A percentile compares a stretch with the other conserved stretches of the same genome.
Conservation (phyloP, 2,888 invertebrate species). For the Eustalomyia histrio region DNA sequence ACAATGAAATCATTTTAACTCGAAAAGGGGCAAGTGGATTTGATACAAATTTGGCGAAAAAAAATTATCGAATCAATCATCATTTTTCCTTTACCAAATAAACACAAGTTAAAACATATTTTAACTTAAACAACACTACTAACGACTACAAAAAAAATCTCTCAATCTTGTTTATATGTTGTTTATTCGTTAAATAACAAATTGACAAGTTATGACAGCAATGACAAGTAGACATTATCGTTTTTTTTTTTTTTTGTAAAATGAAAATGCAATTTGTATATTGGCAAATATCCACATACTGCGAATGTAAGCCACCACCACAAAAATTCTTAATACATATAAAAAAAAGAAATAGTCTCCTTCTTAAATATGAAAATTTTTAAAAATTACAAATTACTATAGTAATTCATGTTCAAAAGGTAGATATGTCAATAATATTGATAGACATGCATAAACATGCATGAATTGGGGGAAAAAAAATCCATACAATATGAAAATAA, state of each 20-base stretch:
- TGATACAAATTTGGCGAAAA: too few species aligned
- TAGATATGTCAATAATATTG: conserved; percentile 52
- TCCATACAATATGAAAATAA: background rate
- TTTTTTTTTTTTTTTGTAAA: too few species aligned
- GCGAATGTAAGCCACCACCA: background rate
- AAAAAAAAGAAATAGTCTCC: background rate
- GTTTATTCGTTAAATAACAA: conserved; percentile 37
- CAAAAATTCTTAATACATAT: background rate
- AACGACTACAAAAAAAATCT: background rate
- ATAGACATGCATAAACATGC: conserved; percentile 45
- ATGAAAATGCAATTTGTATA: conserved; percentile 44
- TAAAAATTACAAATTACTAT: conserved; percentile 33
- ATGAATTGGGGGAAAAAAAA: background rate
- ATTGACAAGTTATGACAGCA: conserved; percentile 63
- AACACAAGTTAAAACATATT: background rate
- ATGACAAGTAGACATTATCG: conserved; percentile 58
- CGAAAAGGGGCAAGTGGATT: too few species aligned
- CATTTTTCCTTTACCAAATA: background rate
- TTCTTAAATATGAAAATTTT: background rate
- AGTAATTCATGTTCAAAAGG: conserved; percentile 39
- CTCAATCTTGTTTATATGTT: conserved; percentile 2
- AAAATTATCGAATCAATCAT: background rate
- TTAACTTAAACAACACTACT: background rate
- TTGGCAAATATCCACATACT: conserved; percentile 15
- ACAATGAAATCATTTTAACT: too few species aligned